These are phyloP conservation scores for Tyria jacobaeae DNA, from an alignment of 2,888 invertebrate species.

Conservation along the genomic window DNA sequence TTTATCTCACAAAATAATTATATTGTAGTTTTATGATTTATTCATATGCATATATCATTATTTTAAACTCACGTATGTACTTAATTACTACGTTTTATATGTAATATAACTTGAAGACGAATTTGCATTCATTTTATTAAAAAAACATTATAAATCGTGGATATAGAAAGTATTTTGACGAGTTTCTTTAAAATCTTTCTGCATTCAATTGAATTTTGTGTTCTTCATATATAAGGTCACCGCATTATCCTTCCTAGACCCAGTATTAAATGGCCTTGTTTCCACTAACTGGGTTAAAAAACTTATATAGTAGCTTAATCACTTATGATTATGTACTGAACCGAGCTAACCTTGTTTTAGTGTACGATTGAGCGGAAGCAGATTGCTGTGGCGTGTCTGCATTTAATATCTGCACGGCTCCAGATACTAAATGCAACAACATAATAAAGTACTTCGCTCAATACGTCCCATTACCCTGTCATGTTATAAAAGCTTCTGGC, in stretches of 20 bases:
- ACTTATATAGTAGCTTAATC: not conserved
- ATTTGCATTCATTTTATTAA: no score
- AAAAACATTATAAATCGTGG: no score
- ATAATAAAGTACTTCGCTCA: not conserved
- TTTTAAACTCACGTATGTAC: no score
- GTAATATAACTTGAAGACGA: no score
- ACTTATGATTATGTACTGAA: conserved; percentile 9
- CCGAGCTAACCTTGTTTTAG: conserved; percentile 2
- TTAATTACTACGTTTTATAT: no score
- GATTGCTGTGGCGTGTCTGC: conserved; percentile 4
- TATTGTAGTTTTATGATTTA: no score
- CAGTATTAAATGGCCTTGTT: conserved; percentile 2
- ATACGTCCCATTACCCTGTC: not conserved
- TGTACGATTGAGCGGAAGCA: not conserved
- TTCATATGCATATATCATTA: no score
- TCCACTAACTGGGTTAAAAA: conserved; percentile 14
- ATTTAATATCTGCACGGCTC: not conserved
- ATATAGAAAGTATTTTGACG: no score
- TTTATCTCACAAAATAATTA: no score
- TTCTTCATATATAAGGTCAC: not conserved
- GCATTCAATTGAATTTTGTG: not conserved
- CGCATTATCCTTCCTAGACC: not conserved
- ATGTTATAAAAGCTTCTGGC: no score
- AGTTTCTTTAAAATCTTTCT: no score
- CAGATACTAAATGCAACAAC: no score